Evolutionary conservation across 1,140 invertebrate species (phyloP).

Genomic region (Phenacoccus solenopsis): DNA sequence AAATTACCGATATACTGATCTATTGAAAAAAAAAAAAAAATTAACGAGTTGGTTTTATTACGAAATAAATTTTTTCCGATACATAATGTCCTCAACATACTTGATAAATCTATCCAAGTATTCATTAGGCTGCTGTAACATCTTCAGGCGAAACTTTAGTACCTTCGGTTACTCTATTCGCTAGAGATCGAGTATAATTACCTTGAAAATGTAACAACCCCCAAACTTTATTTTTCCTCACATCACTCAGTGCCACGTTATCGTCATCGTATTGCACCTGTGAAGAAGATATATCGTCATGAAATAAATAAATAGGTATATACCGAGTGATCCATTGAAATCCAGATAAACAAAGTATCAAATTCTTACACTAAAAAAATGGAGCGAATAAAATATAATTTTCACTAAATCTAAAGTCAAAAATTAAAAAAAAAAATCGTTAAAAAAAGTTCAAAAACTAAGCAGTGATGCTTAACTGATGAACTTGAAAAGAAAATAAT

Average conservation of each 20-base stretch:
- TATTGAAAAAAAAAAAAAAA: constrained; percentile 13
- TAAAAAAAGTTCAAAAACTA: no score
- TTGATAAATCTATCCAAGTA: constrained; percentile 46
- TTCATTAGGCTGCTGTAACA: constrained; percentile 43
- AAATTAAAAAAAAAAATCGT: no score
- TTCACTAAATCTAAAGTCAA: no score
- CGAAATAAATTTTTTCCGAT: not conserved
- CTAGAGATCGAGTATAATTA: constrained; percentile 24
- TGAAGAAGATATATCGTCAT: not conserved
- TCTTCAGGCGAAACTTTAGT: constrained; percentile 34
- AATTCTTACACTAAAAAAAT: no score
- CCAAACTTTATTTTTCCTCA: constrained; percentile 20
- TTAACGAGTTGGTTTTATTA: not conserved
- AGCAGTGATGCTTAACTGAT: no score
- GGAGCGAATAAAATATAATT: no score
- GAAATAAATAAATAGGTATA: no score
- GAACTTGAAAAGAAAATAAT: no score
- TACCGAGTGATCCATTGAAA: no score
- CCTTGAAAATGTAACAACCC: constrained; percentile 21
- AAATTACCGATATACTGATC: constrained; percentile 29
- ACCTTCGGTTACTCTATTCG: constrained; percentile 41
- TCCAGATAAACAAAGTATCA: no score
- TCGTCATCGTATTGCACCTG: not conserved
- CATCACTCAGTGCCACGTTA: not conserved
- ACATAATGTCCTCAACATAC: constrained; percentile 44